A percentile compares a stretch with the other conserved stretches of the same genome.
phyloP scores from a whole-genome alignment of 2,888 invertebrate genomes.

The Danaus chrysippus region DNA sequence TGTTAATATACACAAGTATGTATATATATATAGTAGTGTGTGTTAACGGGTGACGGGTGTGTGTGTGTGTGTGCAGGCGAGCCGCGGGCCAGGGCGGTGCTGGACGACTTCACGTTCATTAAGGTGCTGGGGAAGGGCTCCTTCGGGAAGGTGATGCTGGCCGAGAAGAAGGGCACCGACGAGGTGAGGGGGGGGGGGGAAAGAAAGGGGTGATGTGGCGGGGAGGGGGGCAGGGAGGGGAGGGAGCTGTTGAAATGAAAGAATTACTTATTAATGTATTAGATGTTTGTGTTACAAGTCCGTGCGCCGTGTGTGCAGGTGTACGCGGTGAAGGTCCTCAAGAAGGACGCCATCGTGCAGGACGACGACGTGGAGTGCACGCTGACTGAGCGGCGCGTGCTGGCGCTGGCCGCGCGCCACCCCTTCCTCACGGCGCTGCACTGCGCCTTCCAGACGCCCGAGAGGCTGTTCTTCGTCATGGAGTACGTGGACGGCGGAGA shows the following conservation, averaged over 20 bases:
- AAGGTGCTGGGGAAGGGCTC: constrained; percentile 99
- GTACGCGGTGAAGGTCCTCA: constrained; percentile 92
- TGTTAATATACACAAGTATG: too few relatives aligned
- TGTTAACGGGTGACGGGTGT: constrained; percentile 19
- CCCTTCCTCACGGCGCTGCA: constrained; percentile 98
- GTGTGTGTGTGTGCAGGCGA: constrained; percentile 36
- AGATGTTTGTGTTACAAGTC: too few relatives aligned
- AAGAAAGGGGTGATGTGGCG: constrained; percentile 44
- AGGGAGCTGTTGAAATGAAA: too few relatives aligned
- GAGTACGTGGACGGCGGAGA: constrained; percentile 99
- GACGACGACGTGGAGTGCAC: constrained; percentile 99
- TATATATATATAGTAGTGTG: constrained; percentile 7
- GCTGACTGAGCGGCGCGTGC: constrained; percentile 98
- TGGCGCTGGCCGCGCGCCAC: constrained; percentile 97
- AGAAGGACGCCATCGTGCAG: constrained; percentile 98
- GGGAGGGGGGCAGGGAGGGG: background rate
- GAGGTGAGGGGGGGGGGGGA: constrained; percentile 73
- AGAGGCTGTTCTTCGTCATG: constrained; percentile 99
- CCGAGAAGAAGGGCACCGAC: constrained; percentile 94
- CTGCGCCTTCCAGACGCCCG: constrained; percentile 98
- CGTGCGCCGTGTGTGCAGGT: constrained; percentile 63
- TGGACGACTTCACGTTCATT: constrained; percentile 96
- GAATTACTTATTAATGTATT: too few relatives aligned
- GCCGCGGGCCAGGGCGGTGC: constrained; percentile 41
- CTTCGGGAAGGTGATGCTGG: constrained; percentile 99